A percentile compares a stretch with the other conserved stretches of the same genome.
These are phyloP conservation scores for Cygnus olor DNA, from an alignment of 2,797 vertebrate genomes.

Conservation along the genomic window DNA sequence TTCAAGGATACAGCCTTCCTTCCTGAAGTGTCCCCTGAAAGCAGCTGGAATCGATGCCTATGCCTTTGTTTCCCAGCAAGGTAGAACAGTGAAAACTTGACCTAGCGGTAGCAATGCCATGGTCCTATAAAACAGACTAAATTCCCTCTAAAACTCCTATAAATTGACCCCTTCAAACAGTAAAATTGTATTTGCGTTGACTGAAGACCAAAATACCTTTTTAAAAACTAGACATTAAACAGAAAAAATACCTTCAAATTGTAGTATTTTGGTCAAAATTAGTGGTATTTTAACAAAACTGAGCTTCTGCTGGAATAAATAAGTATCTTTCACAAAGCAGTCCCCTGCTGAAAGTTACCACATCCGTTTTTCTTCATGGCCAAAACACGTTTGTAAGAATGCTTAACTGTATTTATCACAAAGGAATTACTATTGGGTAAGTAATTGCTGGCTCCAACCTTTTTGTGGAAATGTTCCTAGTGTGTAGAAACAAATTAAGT, in stretches of 20 bases:
- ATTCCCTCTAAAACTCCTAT: not conserved
- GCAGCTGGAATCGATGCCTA: not conserved
- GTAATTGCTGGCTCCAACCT: not conserved
- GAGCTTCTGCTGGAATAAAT: not conserved
- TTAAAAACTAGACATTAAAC: not conserved
- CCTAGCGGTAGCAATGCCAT: not conserved
- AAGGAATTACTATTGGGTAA: not conserved
- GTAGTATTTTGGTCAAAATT: not conserved
- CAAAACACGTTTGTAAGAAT: not conserved
- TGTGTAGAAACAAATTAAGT: not conserved
- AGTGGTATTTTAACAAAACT: not conserved
- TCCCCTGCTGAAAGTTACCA: not conserved
- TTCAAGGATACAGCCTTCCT: not conserved
- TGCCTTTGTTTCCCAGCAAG: not conserved
- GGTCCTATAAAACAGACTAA: not conserved
- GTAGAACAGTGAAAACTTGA: not conserved
- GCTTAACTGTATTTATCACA: not conserved
- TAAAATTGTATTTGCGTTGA: not conserved
- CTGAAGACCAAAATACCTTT: not conserved
- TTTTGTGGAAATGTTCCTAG: not conserved
- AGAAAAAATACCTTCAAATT: not conserved
- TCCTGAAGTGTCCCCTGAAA: not conserved
- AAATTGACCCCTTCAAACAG: not conserved
- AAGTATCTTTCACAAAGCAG: not conserved
- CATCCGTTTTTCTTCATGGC: not conserved